Base-by-base conservation (phyloP, 1,140 invertebrate genomes). In the Homarus americanus region DNA sequence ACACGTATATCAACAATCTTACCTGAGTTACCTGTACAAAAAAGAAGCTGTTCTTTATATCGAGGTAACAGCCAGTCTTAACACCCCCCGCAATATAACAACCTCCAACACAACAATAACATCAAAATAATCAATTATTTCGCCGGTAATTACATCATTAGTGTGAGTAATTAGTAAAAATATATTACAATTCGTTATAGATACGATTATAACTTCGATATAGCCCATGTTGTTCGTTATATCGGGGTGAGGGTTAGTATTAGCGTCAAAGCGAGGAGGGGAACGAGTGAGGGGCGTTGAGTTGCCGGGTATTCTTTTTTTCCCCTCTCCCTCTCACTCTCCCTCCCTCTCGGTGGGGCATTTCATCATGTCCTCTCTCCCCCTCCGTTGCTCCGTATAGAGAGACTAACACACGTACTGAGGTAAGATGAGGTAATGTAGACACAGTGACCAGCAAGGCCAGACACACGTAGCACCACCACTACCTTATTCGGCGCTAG, bases 251-350 rank as follows among this genome's bases (percentile, higher is more conserved):
- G 73, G 73, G 36, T 28, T 24, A 28, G 63, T 69, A 69, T 69
- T 69, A 69, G 63, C 63, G 63, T 69, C 63, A 69, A 69, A 69
- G 63, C 28, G 44, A 49, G n/a, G 63, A 69, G 63, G 63, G 63
- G 63, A 69, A 69, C 63, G 63, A 69, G 63, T 32, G 63, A 69
- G 63, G 63, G 63, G 7, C 3, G 63, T 28, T 1, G 63, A 32
- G 63, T 69, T 69, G 63, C 63, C 63, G 63, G 63, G n/a, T 69
- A 69, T 7, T 32, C 63, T 69, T 69, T 69, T 69, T 69, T 32
- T 69, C n/a, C n/a, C n/a, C n/a, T n/a, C n/a, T n/a, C n/a, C n/a
- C n/a, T n/a, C n/a, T n/a, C n/a, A n/a, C n/a, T n/a, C n/a, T n/a
- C n/a, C n/a, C n/a, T n/a, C n/a, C n/a, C n/a, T n/a, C n/a, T 32